Percentiles rank a stretch among this genome's conserved stretches.
Conservation (phyloP, 1,140 invertebrate genomes). For the Cyclargus thomasi region DNA sequence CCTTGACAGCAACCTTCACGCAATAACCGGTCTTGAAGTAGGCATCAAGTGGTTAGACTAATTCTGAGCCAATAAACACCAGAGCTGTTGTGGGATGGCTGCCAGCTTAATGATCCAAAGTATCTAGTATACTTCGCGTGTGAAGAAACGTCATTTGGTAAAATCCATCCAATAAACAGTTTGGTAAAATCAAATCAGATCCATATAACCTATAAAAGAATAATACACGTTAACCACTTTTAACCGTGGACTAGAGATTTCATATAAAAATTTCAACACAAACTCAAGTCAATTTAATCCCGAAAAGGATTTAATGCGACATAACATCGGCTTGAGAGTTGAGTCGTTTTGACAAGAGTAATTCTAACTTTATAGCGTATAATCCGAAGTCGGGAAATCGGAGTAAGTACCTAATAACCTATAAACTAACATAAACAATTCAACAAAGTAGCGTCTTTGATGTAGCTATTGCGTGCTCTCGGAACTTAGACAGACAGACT, state of each 20-base stretch:
- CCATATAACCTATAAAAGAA: too few relatives aligned
- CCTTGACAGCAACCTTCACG: not conserved
- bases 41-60: not conserved
- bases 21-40: not conserved
- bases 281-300: not conserved
- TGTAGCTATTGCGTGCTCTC: slow-evolving; percentile 13
- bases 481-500: slow-evolving; percentile 5
- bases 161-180: too few relatives aligned
- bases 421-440: slow-evolving; percentile 6
- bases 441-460: not conserved
- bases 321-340: not conserved
- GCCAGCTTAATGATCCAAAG: not conserved
- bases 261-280: not conserved
- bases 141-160: too few relatives aligned
- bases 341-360: not conserved
- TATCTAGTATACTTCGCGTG: not conserved
- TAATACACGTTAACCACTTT: too few relatives aligned
- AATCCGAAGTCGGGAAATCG: not conserved
- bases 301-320: not conserved
- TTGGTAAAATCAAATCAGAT: too few relatives aligned
- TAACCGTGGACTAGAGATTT: not conserved
- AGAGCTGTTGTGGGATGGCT: not conserved
- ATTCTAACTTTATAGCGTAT: not conserved
- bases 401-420: slow-evolving; percentile 4
- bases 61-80: not conserved